Base-by-base conservation (phyloP, 2,888 invertebrate species). In the Sphinx pinastri region DNA sequence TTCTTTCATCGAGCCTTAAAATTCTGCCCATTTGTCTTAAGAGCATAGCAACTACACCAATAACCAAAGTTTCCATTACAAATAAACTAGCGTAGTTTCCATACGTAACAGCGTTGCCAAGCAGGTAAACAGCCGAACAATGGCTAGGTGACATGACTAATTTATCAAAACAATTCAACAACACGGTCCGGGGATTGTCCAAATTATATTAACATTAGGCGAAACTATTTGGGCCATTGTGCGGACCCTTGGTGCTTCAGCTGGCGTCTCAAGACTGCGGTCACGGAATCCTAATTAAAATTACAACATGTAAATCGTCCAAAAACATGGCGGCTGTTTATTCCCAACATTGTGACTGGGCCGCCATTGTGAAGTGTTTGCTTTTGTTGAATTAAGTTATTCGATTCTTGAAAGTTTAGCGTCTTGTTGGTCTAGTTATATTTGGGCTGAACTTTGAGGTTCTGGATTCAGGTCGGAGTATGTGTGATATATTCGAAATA, bases 141-240 rank as follows among this genome's bases (percentile, higher is more conserved):
- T 60, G 10, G 47, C 16, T 19, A 25, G 57, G 19, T 63, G 63
- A 63, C 63, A 47, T 63, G 19, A 63, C 63, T 58, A 14, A 58
- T 38, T 63, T 52, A 55, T 49, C 2, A 51, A 71, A 79, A 79
- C 68, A 55, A 55, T 55, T 55, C 55, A 77, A 86, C 86, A 86
- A 85, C 84, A 84, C 85, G 89, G 90, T 88, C 88, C 88, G 90
- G 77, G 78, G 84, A 87, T 88, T 88, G 91, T 88, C 85, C 89
- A 87, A 91, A 93, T 93, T 93, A 93, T 93, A 92, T 92, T 90
- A 93, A 93, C 93, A 93, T 93, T 93, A 93, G 90, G 91, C 89
- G 82, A 82, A 91, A 90, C 86, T 90, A 89, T 90, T 85, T 85
- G 82, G 86, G 85, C 82, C 81, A 87, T 86, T 88, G 88, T 88